Percentiles rank a stretch among this genome's conserved stretches.
Conservation (phyloP, 1,140 invertebrate species). For the Aphis gossypii region DNA sequence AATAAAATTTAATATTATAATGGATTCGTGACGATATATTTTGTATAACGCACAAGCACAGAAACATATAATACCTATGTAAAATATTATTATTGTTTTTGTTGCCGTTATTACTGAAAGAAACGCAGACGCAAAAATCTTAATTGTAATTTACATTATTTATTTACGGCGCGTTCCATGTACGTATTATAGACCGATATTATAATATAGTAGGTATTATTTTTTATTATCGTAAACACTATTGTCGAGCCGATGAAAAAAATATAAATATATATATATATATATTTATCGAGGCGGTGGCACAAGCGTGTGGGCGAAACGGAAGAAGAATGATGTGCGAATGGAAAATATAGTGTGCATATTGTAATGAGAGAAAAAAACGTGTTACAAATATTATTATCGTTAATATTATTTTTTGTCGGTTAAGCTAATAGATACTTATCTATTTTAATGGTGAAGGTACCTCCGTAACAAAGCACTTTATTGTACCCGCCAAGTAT, state of each 20-base stretch:
- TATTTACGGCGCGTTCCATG: not conserved
- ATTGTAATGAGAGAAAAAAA: not conserved
- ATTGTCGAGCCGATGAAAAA: not conserved
- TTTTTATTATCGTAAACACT: not conserved
- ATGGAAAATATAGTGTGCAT: not conserved
- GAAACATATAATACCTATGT: not conserved
- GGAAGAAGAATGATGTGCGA: not conserved
- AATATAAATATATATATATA: no score
- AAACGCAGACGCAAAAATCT: not conserved
- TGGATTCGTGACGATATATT: not conserved
- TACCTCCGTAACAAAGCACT: not conserved
- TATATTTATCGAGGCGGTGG: no score
- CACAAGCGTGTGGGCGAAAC: not conserved
- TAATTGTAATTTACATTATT: not conserved
- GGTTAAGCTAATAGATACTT: not conserved
- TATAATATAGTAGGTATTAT: not conserved
- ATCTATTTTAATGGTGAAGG: not conserved
- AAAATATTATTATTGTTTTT: not conserved
- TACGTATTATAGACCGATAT: not conserved
- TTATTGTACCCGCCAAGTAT: not conserved
- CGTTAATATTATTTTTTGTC: not conserved
- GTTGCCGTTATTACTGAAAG: not conserved
- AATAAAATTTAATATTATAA: not conserved
- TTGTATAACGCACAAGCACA: not conserved
- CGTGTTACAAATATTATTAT: not conserved